These are phyloP conservation scores for Cremastobaeus sp. DNA, from an alignment of 2,888 invertebrate genomes.

Conservation along the genomic window DNA sequence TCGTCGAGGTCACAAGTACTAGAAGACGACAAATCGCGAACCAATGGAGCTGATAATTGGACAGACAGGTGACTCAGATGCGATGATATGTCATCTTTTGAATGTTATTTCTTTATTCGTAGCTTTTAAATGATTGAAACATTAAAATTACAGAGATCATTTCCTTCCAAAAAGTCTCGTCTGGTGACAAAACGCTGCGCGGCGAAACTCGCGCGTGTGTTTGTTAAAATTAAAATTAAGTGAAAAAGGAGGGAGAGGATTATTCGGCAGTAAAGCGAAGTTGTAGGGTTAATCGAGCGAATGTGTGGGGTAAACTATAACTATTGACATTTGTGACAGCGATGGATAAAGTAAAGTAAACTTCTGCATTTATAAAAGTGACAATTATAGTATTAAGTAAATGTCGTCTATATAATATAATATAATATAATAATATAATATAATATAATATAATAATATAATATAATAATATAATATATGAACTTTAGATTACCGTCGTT, in stretches of 20 bases:
- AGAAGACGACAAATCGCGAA: conserved; percentile 24
- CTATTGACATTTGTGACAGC: conserved; percentile 44
- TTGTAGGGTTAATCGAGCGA: conserved; percentile 22
- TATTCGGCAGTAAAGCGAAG: conserved; percentile 19
- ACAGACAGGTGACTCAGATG: conserved; percentile 69
- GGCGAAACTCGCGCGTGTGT: conserved; percentile 62
- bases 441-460: no score
- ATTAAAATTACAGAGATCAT: conserved; percentile 78
- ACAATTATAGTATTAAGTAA: conserved; percentile 66
- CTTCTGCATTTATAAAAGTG: conserved; percentile 62
- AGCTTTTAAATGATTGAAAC: conserved; percentile 75
- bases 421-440: no score
- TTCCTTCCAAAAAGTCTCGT: conserved; percentile 73
- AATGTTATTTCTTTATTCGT: conserved; percentile 65
- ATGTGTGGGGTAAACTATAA: conserved; percentile 26
- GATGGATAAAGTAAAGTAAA: conserved; percentile 63
- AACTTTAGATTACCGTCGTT: conserved; percentile 66
- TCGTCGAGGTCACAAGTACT: conserved; percentile 26
- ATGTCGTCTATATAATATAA: conserved; percentile 64
- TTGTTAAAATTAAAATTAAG: conserved; percentile 40
- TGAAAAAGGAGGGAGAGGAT: conserved; percentile 45
- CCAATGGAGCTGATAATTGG: conserved; percentile 53
- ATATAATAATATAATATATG: no score
- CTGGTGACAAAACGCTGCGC: conserved; percentile 71
- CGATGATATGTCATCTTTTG: conserved; percentile 70